Percentiles rank a stretch among this genome's conserved stretches.
Evolutionary conservation across 1,140 invertebrate species (phyloP).

Genomic region (Danaus melanippus): DNA sequence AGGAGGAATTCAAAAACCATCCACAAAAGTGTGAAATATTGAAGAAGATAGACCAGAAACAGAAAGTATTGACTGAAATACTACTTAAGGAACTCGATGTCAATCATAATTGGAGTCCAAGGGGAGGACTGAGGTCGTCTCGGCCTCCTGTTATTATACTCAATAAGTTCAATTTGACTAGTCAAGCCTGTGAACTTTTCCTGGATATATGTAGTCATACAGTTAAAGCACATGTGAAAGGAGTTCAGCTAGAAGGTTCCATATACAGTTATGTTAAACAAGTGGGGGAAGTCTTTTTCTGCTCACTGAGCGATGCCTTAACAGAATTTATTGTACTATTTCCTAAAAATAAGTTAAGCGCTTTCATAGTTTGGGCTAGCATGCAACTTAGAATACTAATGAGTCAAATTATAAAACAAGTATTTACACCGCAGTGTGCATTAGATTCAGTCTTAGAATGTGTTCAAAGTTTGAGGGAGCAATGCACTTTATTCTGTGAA

Average conservation of each 20-base stretch:
- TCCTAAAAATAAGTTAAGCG: slow-evolving; percentile 82
- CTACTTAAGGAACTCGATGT: slow-evolving; percentile 91
- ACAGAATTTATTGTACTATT: slow-evolving; percentile 90
- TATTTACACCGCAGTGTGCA: slow-evolving; percentile 92
- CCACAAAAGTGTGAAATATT: slow-evolving; percentile 55
- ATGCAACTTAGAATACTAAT: slow-evolving; percentile 88
- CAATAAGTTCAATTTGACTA: slow-evolving; percentile 85
- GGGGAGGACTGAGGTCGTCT: slow-evolving; percentile 93
- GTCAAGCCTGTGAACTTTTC: slow-evolving; percentile 88
- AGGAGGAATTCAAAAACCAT: slow-evolving; percentile 60
- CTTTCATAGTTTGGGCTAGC: slow-evolving; percentile 92
- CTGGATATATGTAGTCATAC: slow-evolving; percentile 87
- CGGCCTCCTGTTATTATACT: slow-evolving; percentile 90
- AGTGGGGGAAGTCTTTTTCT: slow-evolving; percentile 90
- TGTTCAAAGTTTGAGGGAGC: slow-evolving; percentile 82
- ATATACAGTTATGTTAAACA: slow-evolving; percentile 89
- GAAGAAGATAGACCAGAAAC: slow-evolving; percentile 80
- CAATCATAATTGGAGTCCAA: slow-evolving; percentile 88
- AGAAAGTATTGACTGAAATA: slow-evolving; percentile 85
- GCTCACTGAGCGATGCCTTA: slow-evolving; percentile 88
- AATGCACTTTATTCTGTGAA: slow-evolving; percentile 76
- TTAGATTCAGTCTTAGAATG: slow-evolving; percentile 90
- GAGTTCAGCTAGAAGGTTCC: slow-evolving; percentile 90
- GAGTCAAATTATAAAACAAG: slow-evolving; percentile 88
- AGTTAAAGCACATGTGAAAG: slow-evolving; percentile 86